These are phyloP conservation scores for Clupea harengus DNA, from an alignment of 2,113 vertebrate species.

Conservation along the genomic window DNA sequence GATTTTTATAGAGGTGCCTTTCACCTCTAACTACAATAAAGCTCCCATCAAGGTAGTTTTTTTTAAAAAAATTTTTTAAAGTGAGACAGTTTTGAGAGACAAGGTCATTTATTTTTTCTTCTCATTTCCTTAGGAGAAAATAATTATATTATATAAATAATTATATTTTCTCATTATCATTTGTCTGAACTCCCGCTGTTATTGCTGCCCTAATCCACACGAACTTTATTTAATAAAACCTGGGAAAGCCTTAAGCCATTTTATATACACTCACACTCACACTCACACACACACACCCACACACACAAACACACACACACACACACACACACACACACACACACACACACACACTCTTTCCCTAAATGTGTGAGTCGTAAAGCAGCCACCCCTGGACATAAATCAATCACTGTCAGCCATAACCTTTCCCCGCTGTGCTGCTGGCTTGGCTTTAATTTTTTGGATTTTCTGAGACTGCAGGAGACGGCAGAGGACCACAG, in stretches of 20 bases:
- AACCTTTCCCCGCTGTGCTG: constrained; percentile 55
- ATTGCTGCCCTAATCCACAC: constrained; percentile 35
- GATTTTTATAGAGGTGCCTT: not conserved
- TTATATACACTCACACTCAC: not conserved
- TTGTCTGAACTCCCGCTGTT: constrained; percentile 52
- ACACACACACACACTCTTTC: not conserved
- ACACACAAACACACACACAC: not conserved
- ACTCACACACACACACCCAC: not conserved
- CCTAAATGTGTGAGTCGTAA: constrained; percentile 49
- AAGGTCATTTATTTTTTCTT: constrained; percentile 45
- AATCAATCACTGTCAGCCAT: constrained; percentile 53
- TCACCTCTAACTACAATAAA: constrained; percentile 26
- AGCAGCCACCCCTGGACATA: constrained; percentile 47
- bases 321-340: not conserved
- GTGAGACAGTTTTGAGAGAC: constrained; percentile 32
- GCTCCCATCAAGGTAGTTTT: constrained; percentile 45
- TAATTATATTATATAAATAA: constrained; percentile 48
- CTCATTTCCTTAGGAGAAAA: constrained; percentile 49
- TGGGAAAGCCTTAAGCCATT: constrained; percentile 34
- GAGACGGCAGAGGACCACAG: not conserved
- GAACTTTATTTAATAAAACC: constrained; percentile 55
- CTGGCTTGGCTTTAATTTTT: constrained; percentile 34
- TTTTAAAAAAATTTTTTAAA: too few species aligned
- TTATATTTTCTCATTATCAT: constrained; percentile 54
- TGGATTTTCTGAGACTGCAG: constrained; percentile 13